phyloP scores from a whole-genome alignment of 1,140 invertebrate species.

The Pachyrhynchus sulphureomaculatus region DNA sequence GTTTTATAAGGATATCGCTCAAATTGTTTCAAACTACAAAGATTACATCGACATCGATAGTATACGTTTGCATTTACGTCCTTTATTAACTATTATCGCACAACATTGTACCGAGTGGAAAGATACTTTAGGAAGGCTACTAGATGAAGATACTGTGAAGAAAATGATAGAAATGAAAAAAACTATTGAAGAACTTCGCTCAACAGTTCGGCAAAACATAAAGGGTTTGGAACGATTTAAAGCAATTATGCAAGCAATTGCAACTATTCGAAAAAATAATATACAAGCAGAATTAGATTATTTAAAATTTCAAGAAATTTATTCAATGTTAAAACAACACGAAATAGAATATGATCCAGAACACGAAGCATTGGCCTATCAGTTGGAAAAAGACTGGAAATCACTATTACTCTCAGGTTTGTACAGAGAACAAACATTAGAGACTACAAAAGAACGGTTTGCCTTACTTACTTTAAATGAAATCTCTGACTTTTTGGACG shows the following conservation, averaged over 20 bases:
- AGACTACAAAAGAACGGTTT: constrained; percentile 76
- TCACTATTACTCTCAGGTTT: constrained; percentile 65
- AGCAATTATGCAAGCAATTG: constrained; percentile 78
- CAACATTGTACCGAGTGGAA: constrained; percentile 73
- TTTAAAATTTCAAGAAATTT: constrained; percentile 63
- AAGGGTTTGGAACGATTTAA: constrained; percentile 80
- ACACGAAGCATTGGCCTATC: constrained; percentile 60
- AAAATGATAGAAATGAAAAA: constrained; percentile 64
- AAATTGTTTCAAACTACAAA: constrained; percentile 63
- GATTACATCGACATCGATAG: constrained; percentile 63
- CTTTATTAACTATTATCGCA: constrained; percentile 63
- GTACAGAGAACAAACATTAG: constrained; percentile 66
- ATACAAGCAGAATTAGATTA: constrained; percentile 75
- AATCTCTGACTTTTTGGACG: constrained; percentile 69
- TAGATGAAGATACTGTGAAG: constrained; percentile 59
- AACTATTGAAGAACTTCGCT: constrained; percentile 60
- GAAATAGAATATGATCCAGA: constrained; percentile 51
- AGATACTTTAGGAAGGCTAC: constrained; percentile 61
- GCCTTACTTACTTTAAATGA: constrained; percentile 71
- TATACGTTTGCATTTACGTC: constrained; percentile 67
- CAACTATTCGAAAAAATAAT: constrained; percentile 69
- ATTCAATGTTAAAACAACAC: constrained; percentile 46
- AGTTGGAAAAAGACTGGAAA: constrained; percentile 68
- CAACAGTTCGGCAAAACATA: constrained; percentile 68
- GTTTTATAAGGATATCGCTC: constrained; percentile 77